Evolutionary conservation across 37 sponge, comb jelly and placozoan species (phyloP).

Genomic region (Chondrilla cf. caribensis): DNA sequence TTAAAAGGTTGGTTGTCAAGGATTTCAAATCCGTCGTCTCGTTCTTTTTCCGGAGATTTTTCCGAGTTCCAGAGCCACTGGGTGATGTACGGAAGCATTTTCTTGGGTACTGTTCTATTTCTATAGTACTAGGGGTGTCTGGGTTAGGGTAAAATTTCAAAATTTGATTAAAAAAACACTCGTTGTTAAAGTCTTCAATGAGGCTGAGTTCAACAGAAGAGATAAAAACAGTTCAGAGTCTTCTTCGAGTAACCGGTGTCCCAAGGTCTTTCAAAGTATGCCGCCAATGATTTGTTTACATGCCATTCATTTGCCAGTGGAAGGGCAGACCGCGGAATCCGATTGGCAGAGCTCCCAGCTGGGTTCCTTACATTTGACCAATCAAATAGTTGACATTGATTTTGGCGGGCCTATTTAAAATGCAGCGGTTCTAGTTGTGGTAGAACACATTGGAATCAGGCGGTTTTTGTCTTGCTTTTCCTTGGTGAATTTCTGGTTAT

Average conservation of each 20-base stretch:
- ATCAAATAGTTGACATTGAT: background rate
- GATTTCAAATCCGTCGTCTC: background rate
- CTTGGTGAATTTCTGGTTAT: too few species aligned
- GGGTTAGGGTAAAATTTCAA: background rate
- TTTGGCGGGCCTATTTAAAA: conserved; percentile 16
- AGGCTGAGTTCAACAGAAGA: background rate
- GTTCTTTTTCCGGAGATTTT: background rate
- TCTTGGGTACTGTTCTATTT: background rate
- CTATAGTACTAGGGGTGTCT: background rate
- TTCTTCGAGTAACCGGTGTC: background rate
- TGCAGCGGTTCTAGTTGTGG: conserved; percentile 7
- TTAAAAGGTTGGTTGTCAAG: too few species aligned
- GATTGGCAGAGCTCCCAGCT: too few species aligned
- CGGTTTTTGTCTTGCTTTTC: too few species aligned
- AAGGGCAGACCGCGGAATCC: too few species aligned
- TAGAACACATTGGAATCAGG: too few species aligned
- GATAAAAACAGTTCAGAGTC: background rate
- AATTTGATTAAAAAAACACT: background rate
- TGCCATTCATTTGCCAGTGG: background rate
- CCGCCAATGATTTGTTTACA: conserved; percentile 30
- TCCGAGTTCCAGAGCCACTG: conserved; percentile 6
- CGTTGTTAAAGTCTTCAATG: background rate
- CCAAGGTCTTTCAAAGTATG: conserved; percentile 7
- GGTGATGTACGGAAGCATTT: conserved; percentile 5
- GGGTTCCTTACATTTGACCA: background rate